Conservation (phyloP, 35 echinoderm and acorn worm species). For the Strongylocentrotus purpuratus region DNA sequence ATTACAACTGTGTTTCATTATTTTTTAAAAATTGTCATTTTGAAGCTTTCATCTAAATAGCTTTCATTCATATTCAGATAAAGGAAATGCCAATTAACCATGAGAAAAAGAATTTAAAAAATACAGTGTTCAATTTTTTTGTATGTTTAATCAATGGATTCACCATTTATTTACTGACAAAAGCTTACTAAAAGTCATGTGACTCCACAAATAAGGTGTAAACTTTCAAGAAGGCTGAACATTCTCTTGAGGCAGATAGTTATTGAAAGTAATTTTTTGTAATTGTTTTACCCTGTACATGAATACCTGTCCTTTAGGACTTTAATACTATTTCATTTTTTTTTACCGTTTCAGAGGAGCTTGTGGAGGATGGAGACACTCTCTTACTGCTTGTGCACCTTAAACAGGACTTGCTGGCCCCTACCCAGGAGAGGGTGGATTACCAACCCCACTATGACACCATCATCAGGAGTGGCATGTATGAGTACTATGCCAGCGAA, state of each 20-base stretch:
- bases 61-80: too few relatives aligned
- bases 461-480: conserved; percentile 95
- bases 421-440: conserved; percentile 80
- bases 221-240: too few relatives aligned
- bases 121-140: too few relatives aligned
- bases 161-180: too few relatives aligned
- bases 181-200: too few relatives aligned
- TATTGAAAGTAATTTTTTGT: too few relatives aligned
- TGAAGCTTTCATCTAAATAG: background rate
- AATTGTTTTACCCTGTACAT: background rate
- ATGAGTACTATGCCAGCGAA: conserved; percentile 98
- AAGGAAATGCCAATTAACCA: too few relatives aligned
- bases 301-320: background rate
- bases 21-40: background rate
- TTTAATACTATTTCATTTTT: background rate
- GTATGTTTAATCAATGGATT: too few relatives aligned
- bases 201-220: too few relatives aligned
- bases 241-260: too few relatives aligned
- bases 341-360: conserved; percentile 53
- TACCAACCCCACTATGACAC: conserved; percentile 98
- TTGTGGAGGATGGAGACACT: conserved; percentile 73
- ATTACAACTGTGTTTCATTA: background rate
- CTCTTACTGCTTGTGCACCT: conserved; percentile 64
- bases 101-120: too few relatives aligned
- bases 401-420: conserved; percentile 80